Base-by-base conservation (phyloP, 2,888 invertebrate genomes). In the Lingula anatina region DNA sequence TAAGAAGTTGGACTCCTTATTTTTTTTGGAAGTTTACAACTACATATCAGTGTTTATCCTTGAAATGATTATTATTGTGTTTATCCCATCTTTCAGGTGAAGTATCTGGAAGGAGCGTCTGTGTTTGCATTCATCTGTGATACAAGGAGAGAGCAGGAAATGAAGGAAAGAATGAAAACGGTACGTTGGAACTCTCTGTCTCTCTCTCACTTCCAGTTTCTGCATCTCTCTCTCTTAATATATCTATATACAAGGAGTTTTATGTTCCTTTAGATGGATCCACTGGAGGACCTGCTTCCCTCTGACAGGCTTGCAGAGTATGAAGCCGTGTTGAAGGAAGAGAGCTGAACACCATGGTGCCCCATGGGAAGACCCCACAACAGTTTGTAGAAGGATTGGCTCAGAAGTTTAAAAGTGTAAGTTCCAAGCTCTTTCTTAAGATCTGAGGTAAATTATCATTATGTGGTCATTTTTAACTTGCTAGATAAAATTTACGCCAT, bases 361-460 rank as follows among this genome's bases (percentile, higher is more conserved):
- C 73, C 7, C 49, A 56, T 15, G 72, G 71, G 25, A 71, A 67
- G 51, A 57, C 62, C 27, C 60, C 66, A 9, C 65, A 65, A 20
- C 65, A 65, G 41, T 73, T 73, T 54, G 52, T 62, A 18, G 64
- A 66, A 18, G 60, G 59, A 7, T 57, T 73, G 12, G 61, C 65
- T 28, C 51, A 53, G 50, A 71, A 70, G 51, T 72, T 71, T 55
- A 71, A 70, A 57, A 70, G 66, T 65, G 72, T 73, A 64, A 61
- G 71, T 60, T n/a, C n/a, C n/a, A n/a, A n/a, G n/a, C n/a, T n/a
- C n/a, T n/a, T n/a, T n/a, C n/a, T n/a, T n/a, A n/a, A n/a, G n/a
- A n/a, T n/a, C n/a, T n/a, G n/a, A n/a, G n/a, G n/a, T n/a, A n/a
- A n/a, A n/a, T n/a, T n/a, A n/a, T n/a, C n/a, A n/a, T n/a, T n/a